Base-by-base conservation (phyloP, 2,113 vertebrate species). In the Nymphicus hollandicus region DNA sequence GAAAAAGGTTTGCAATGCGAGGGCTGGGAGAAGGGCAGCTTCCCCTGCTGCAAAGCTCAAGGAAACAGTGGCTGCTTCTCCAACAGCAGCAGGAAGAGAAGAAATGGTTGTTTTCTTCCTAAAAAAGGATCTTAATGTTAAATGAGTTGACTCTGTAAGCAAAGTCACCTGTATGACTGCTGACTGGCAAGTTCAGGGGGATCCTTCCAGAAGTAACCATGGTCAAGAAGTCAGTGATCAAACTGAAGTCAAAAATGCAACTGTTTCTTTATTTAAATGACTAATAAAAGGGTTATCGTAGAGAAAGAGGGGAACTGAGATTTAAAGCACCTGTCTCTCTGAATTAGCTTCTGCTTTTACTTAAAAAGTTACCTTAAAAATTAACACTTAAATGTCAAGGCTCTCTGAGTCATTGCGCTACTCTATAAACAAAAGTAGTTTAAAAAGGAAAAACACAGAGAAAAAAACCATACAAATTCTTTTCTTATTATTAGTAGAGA, bases 1-100 rank as follows among this genome's bases (percentile, higher is more conserved):
- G 49, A 37, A 74, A 87, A 58, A 74, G 19, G 11, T 46, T 49
- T 91, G 31, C 0, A 0, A 8, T 88, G n/a, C 0, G 0, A 71
- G 18, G 28, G 50, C 20, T 78, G 29, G 29, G 53, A 65, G 33
- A 55, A 3, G 3, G 31, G 60, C 50, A 92, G 50, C 37, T 92
- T 88, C 33, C 37, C 22, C 55, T 44, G 41, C 17, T 79, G 56
- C 50, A 82, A 43, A 88, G 73, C 28, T 2, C 41, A 91, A 88
- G n/a, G 27, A 28, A 71, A 71, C 18, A 11, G 28, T 55, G 46
- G 44, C 52, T 81, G 41, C 24, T 85, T 82, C 65, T 79, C 22
- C 71, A 63, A 24, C 14, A 70, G 43, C 35, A 60, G 37, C 23
- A 53, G 6, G 37, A 63, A 50, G 24, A 79, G 3, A 46, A 68